phyloP scores from a whole-genome alignment of 2,113 vertebrate species.

The Colossoma macropomum region DNA sequence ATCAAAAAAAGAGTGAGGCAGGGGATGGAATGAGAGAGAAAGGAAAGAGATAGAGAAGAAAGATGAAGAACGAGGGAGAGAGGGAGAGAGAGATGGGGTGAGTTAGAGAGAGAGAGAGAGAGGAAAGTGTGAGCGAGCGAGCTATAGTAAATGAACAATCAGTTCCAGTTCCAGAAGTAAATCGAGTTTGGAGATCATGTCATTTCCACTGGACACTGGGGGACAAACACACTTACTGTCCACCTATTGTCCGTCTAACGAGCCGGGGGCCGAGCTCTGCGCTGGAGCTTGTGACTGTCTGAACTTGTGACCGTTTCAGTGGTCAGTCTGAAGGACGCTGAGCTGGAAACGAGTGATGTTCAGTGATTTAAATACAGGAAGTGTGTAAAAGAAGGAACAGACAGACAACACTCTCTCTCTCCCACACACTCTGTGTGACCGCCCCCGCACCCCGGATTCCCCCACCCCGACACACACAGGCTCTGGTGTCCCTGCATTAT shows the following conservation, averaged over 20 bases:
- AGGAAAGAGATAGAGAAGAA: background rate
- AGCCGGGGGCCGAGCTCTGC: too few species aligned
- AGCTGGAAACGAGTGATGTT: too few species aligned
- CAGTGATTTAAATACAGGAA: background rate
- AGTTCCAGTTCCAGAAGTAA: background rate
- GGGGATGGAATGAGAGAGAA: too few species aligned
- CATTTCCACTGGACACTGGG: background rate
- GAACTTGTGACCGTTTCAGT: background rate
- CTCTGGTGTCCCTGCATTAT: constrained; percentile 33
- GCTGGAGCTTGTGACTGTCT: background rate
- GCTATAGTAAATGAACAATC: background rate
- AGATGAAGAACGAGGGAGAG: background rate
- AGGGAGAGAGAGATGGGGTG: too few species aligned
- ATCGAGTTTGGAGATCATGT: background rate
- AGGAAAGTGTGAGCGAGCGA: background rate
- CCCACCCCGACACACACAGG: constrained; percentile 29
- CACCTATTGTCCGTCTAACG: background rate
- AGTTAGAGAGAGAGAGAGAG: too few species aligned
- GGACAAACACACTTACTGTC: background rate
- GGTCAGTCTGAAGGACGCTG: background rate
- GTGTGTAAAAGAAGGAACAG: constrained; percentile 68
- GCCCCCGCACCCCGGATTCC: too few species aligned
- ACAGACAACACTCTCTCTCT: constrained; percentile 61
- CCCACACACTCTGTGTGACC: constrained; percentile 17
- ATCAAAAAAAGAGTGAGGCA: too few species aligned